Base-by-base conservation (phyloP, 2,888 invertebrate genomes). In the Phlogophora meticulosa region DNA sequence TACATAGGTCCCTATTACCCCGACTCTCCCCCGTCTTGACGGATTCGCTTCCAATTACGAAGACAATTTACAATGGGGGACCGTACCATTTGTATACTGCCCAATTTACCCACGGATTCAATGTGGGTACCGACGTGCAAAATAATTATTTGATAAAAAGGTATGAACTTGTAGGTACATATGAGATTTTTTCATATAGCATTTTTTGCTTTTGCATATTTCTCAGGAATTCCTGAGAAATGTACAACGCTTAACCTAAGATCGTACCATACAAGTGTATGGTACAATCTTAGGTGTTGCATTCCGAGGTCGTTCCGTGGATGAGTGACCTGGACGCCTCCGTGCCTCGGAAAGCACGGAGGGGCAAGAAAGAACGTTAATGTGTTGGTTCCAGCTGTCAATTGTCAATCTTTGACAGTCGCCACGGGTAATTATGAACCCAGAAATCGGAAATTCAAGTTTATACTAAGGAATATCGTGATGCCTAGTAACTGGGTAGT, bases 1-100 rank as follows among this genome's bases (percentile, higher is more conserved):
- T 4, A 58, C 45, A 55, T 22, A 10, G 17, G 38, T 59, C 61
- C 45, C 32, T 20, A 61, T 55, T 55, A 65, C 62, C 38, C 22
- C 17, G 2, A 24, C 64, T 48, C 58, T 43, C 36, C 17, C 24
- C 40, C 59, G 40, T 28, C 60, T 51, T 69, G 66, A 78, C 51
- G 79, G 60, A 75, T 77, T 77, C 74, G 0, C 61, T 49, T 28
- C 62, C 74, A 81, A 80, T 81, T 81, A 78, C 71, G 11, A 55
- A 64, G 66, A 79, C 74, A 71, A 79, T 81, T 73, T 69, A 81
- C 67, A 79, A 79, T 48, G 56, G 46, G 15, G 38, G 22, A n/a
- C n/a, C 45, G 38, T 36, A 0, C 48, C 57, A 72, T 76, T 73
- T 71, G 49, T 70, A 42, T 7, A 28, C 53, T 61, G 55, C 72